Base-by-base conservation (phyloP, 2,888 invertebrate genomes). In the Hoplodrina blanda region DNA sequence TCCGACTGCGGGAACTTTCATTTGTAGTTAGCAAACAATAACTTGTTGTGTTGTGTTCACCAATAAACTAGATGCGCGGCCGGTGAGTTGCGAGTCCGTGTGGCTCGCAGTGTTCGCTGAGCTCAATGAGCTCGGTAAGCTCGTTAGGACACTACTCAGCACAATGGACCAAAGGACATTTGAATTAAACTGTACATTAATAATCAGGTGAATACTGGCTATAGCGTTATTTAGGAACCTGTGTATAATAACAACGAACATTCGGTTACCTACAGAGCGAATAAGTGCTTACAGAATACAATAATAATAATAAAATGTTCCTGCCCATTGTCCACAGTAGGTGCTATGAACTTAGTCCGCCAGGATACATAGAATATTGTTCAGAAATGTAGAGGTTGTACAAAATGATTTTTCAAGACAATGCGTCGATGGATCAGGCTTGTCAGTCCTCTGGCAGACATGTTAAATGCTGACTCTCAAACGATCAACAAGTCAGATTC, bases 11-110 rank as follows among this genome's bases (percentile, higher is more conserved):
- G 10, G 52, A 65, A 74, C 74, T 80, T 76, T 71, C 57, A 67
- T 55, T 55, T 49, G 44, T 53, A 59, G 74, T 78, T 63, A 10
- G 71, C 44, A 33, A 67, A 78, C 78, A 75, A 44, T 53, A 62
- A 54, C 17, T 25, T 25, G 69, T 57, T 53, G 25, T 20, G 57
- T 41, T 54, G 37, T 53, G 41, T 73, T 62, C 44, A 15, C 19
- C n/a, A 53, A 62, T 62, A 55, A 64, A 64, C 56, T 72, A 76
- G 30, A 10, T 53, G 54, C 17, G 17, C 15, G 46, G 46, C 4
- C 15, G 46, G 46, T 11, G 46, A 17, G 46, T 15, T 5, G 41
- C 37, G 46, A 17, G 46, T 6, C 17, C 17, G 46, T 46, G 60
- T 49, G 25, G 62, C 50, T 33, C 19, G 37, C 19, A 0, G 59